A percentile compares a stretch with the other conserved stretches of the same genome.
phyloP scores from a whole-genome alignment of 2,888 invertebrate species.

The Mellilla xanthometata region DNA sequence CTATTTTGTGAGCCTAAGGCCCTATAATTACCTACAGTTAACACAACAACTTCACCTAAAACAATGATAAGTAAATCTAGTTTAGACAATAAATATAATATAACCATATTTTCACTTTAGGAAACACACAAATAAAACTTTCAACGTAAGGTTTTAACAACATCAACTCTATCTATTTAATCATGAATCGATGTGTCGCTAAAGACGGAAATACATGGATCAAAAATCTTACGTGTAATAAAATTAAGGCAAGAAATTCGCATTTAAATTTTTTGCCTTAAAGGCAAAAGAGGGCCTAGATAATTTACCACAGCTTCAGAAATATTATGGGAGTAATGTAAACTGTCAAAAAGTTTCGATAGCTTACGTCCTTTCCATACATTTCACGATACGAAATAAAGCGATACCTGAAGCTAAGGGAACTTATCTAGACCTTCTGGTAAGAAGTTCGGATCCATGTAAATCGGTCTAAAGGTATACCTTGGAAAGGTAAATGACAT shows the following conservation, averaged over 20 bases:
- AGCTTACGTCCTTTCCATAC: no score
- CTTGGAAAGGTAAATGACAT: conserved; percentile 44
- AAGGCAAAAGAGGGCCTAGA: no score
- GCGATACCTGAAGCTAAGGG: no score
- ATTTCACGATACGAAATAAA: no score
- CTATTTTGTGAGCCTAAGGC: conserved; percentile 67
- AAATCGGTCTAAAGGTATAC: conserved; percentile 29
- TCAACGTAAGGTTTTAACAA: conserved; percentile 59
- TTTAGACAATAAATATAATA: conserved; percentile 37
- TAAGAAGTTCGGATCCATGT: no score
- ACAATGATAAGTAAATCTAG: conserved; percentile 40
- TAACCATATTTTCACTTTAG: conserved; percentile 39
- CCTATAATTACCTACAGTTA: conserved; percentile 51
- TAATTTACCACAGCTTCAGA: no score
- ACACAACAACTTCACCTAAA: conserved; percentile 54
- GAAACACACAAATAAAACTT: conserved; percentile 58
- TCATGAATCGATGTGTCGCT: conserved; percentile 59
- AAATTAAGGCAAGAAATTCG: no score
- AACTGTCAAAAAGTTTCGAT: no score
- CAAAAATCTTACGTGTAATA: no score
- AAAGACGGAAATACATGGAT: conserved; percentile 18
- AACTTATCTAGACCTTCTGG: no score
- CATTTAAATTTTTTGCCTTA: no score
- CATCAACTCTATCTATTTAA: conserved; percentile 72
- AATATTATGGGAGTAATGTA: no score